Evolutionary conservation across 1,140 invertebrate genomes (phyloP), one percentile per base, ranked within the genome.

Genomic region (Acromyrmex heyeri): DNA sequence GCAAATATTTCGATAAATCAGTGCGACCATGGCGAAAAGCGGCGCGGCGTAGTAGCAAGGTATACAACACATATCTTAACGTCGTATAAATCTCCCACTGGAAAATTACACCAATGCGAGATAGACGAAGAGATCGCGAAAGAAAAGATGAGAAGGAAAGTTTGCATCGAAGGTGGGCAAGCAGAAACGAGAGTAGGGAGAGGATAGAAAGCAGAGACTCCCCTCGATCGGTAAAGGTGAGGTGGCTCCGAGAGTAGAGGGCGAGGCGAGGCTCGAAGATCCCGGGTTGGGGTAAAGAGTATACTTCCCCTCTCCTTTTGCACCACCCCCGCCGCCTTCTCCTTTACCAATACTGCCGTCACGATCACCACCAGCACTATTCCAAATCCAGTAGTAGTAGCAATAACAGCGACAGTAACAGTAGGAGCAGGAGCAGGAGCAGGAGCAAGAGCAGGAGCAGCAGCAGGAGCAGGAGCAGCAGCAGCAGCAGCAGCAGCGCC

Each of bases 41-140:
- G 88, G 65, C 83, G 21, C 79, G 88, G 88, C 87, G 86, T 78
- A 86, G 87, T 50, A 90, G 86, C 89, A 93, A 93, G 92, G 92
- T 93, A 92, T 91, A 93, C 92, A 93, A 93, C 93, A 92, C 91
- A 92, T 94, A 95, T 94, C 94, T 95, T 95, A 95, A 95, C 94
- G 93, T 95, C 95, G 92, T 93, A 95, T 95, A 95, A 95, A 95
- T 95, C 95, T 95, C 91, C 90, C 82, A 94, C 92, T 95, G 92
- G 94, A 95, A 95, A 95, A 95, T 95, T 95, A 95, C 94, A 95
- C 92, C 93, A 93, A 95, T 94, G 93, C 92, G 90, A 93, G 93
- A 95, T 93, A 94, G 93, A 92, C 90, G 27, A 67, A 62, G 69
- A 59, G 65, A 65, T 75, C 62, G 83, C 53, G 57, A 86, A 81